A percentile compares a stretch with the other conserved stretches of the same genome.
These are phyloP conservation scores for Catalaphyllia jardinei DNA, from an alignment of 64 coral and sea anemone genomes.

Conservation along the genomic window DNA sequence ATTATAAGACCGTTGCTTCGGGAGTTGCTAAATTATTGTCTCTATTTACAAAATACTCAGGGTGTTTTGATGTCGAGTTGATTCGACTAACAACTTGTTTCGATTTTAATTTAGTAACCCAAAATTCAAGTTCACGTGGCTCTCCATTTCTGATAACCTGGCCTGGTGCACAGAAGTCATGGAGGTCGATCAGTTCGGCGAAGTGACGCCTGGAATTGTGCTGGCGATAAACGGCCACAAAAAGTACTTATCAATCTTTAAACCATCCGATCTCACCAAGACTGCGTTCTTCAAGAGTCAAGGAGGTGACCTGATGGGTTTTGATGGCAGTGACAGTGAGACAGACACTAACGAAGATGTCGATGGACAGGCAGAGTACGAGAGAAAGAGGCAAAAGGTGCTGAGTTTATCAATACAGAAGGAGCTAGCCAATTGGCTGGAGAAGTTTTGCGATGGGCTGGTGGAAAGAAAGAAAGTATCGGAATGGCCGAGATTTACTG, in stretches of 20 bases:
- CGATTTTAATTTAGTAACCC: neutral
- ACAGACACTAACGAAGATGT: constrained; percentile 8
- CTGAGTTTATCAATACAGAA: constrained; percentile 66
- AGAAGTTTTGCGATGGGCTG: constrained; percentile 85
- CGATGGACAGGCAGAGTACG: constrained; percentile 9
- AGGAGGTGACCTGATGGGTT: constrained; percentile 86
- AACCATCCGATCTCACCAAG: constrained; percentile 62
- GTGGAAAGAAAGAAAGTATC: constrained; percentile 62
- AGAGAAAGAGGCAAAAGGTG: constrained; percentile 62
- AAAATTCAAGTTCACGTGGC: constrained; percentile 83
- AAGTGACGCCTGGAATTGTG: constrained; percentile 83
- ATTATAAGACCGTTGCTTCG: too few relatives aligned
- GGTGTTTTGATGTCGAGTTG: neutral
- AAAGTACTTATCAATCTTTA: constrained; percentile 79
- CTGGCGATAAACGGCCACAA: constrained; percentile 80
- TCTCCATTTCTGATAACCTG: constrained; percentile 77
- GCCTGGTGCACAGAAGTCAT: constrained; percentile 95
- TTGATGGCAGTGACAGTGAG: constrained; percentile 73
- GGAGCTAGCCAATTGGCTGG: constrained; percentile 76
- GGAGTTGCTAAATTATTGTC: too few relatives aligned
- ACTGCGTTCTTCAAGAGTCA: constrained; percentile 67
- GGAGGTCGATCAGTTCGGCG: constrained; percentile 81
- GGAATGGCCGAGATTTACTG: constrained; percentile 69
- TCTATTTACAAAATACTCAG: too few relatives aligned
- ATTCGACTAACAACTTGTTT: neutral